Evolutionary conservation across 1,140 invertebrate species (phyloP).

Genomic region (Acyrthosiphon pisum): DNA sequence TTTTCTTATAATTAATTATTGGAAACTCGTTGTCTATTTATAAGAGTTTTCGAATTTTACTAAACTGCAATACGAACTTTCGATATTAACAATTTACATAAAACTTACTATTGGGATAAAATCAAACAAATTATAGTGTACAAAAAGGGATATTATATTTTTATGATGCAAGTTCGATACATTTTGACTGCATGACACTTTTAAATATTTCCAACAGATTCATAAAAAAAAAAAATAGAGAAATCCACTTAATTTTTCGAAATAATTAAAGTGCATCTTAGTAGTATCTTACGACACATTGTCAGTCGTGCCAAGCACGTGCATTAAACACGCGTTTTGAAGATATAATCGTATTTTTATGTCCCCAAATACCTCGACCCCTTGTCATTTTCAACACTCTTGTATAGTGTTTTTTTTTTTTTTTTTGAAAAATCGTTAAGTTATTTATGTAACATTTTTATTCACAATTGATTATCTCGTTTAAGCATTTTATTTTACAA

Average conservation of each 20-base stretch:
- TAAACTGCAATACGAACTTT: neutral
- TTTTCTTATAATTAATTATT: neutral
- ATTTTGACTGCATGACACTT: neutral
- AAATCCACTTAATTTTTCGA: neutral
- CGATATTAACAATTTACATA: neutral
- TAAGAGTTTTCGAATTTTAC: neutral
- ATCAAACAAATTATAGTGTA: neutral
- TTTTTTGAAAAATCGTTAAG: conserved; percentile 5
- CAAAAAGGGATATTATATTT: neutral
- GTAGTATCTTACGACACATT: too few relatives aligned
- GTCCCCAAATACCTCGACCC: neutral
- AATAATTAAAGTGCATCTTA: too few relatives aligned
- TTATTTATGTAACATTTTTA: conserved; percentile 26
- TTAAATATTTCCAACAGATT: neutral
- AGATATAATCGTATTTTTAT: conserved; percentile 4
- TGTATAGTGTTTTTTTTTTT: neutral
- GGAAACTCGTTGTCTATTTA: neutral
- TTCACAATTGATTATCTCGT: conserved; percentile 39
- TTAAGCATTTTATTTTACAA: conserved; percentile 22
- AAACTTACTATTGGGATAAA: neutral
- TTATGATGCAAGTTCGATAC: neutral
- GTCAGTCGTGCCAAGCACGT: neutral
- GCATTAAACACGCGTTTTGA: neutral
- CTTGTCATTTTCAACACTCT: neutral
- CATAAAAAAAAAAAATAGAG: neutral